Conservation (phyloP, 2,113 vertebrate genomes). For the Gavia stellata region DNA sequence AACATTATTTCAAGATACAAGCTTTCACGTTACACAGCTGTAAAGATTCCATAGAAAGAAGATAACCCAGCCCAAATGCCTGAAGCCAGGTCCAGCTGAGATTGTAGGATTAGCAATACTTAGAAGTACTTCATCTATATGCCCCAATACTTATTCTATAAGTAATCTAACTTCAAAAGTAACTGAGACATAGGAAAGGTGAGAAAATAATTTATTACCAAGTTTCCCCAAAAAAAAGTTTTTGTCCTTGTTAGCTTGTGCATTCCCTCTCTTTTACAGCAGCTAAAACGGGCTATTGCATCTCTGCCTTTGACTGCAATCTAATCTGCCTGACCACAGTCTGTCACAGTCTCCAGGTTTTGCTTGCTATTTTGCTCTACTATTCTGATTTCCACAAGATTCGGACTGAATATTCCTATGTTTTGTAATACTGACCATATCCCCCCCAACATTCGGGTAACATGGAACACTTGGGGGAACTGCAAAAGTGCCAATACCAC, state of each 20-base stretch:
- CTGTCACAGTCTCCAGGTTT: not conserved
- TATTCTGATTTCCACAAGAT: not conserved
- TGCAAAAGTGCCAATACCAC: not conserved
- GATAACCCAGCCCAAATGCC: not conserved
- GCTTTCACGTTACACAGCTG: not conserved
- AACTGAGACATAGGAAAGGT: not conserved
- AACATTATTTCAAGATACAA: not conserved
- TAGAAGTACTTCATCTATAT: not conserved
- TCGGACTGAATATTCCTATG: not conserved
- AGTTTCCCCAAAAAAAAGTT: not conserved
- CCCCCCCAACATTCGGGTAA: not conserved
- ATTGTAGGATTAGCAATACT: not conserved
- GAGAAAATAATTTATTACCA: not conserved
- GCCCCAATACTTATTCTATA: not conserved
- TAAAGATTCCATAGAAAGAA: not conserved
- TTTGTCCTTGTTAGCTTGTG: not conserved
- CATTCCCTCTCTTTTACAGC: not conserved
- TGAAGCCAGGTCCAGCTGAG: not conserved
- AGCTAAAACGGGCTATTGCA: not conserved
- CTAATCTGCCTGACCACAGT: not conserved
- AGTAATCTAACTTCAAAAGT: not conserved
- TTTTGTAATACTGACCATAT: not conserved
- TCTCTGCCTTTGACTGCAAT: not conserved
- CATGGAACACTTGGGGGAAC: not conserved
- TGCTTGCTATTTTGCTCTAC: not conserved